Conservation (phyloP, 2,113 vertebrate genomes). For the Mus pahari region DNA sequence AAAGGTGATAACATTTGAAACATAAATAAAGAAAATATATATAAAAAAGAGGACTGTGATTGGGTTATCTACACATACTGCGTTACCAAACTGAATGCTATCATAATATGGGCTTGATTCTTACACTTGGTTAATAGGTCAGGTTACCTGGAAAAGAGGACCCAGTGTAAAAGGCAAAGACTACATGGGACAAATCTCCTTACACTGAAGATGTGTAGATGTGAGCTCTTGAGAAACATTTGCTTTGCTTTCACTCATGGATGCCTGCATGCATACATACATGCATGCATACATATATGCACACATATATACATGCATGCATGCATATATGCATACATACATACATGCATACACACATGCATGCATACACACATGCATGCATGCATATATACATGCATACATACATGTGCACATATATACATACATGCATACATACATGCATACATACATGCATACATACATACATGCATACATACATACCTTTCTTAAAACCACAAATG, state of each 20-base stretch:
- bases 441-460: too few relatives aligned
- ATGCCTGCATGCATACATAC: too few relatives aligned
- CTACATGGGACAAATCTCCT: neutral
- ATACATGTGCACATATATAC: too few relatives aligned
- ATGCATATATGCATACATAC: too few relatives aligned
- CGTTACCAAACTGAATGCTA: neutral
- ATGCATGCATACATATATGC: too few relatives aligned
- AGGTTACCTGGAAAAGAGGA: neutral
- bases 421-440: neutral
- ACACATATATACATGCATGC: too few relatives aligned
- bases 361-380: too few relatives aligned
- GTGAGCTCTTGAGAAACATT: neutral
- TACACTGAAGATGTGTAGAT: neutral
- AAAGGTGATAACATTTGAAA: too few relatives aligned
- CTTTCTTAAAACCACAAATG: neutral
- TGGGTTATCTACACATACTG: neutral
- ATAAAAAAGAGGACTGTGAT: neutral
- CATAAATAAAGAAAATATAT: too few relatives aligned
- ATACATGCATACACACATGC: too few relatives aligned
- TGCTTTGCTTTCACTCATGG: neutral
- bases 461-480: neutral
- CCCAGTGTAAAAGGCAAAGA: neutral
- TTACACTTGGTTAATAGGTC: neutral
- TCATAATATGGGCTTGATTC: neutral
- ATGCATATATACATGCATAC: too few relatives aligned